Base-by-base conservation (phyloP, 2,113 vertebrate genomes). In the Amphiprion percula region DNA sequence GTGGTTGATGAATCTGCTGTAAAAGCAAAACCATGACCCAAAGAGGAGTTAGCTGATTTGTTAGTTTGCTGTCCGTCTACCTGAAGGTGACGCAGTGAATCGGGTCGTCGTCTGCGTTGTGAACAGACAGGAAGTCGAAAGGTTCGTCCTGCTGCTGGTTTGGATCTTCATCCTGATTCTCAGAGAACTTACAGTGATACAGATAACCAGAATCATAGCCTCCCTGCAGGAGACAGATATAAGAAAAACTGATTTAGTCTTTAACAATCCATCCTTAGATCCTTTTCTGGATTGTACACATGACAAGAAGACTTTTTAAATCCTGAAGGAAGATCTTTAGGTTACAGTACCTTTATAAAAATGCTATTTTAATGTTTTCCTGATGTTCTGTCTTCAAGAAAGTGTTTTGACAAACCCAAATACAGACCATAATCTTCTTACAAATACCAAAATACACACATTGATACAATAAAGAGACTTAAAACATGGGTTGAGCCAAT, bases 181-280 rank as follows among this genome's bases (percentile, higher is more conserved):
- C 70, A 24, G 95, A 94, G 86, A 99, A 99, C 56, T 91, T 84
- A 65, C 98, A 99, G 28, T 98, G 98, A 82, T 98, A 99, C 6
- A 99, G 88, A 82, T 94, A 97, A 16, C 98, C 98, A 15, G 96
- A 88, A 78, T 99, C 97, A 49, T 95, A 98, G 0, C 94, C 97
- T 37, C 95, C 97, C 98, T 99, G 82, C 52, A 74, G 50, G 60
- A 73, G 78, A 67, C 41, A 52, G 2, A 11, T 41, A 77, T 65
- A 37, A 52, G 16, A 46, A 24, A 19, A 58, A 26, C 41, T 1
- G 0, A 64, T 41, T 44, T 4, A 63, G n/a, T 37, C 8, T 4
- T 33, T 14, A 60, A 53, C 53, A n/a, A 39, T 44, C 14, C 4
- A 15, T 44, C 12, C 12, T 44, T 28, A 24, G 39, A 53, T 37